Evolutionary conservation across 2,888 invertebrate species (phyloP), one percentile per base, ranked within the genome.

Genomic region (Halocaridina rubra): DNA sequence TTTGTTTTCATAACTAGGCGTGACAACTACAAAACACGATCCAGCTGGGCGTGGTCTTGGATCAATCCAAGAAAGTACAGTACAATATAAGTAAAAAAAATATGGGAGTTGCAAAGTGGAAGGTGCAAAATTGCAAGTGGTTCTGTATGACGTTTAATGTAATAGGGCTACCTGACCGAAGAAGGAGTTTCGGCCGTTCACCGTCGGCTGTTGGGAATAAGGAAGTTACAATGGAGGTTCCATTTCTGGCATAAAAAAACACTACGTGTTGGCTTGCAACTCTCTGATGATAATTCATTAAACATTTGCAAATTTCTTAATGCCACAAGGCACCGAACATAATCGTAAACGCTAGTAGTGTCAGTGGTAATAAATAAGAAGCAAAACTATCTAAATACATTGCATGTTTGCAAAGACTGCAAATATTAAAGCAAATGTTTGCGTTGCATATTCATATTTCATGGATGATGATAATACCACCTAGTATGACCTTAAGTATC

Each of bases 121-220:
- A 82, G 82, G 82, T 82, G 82, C 82, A 77, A 77, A 77, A 82
- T 82, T 82, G 77, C 82, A 82, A 82, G 82, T 82, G 77, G 82
- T 77, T 82, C n/a, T n/a, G n/a, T 53, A 77, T 76, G 82, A 82
- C 82, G 69, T 82, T n/a, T 78, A 82, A 82, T 69, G 71, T 77
- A 67, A 77, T 74, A 74, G 69, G 84, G 84, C 84, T 88, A 88
- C 88, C 88, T 88, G 88, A 77, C 88, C 88, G 88, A 88, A 88
- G 88, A 88, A 88, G 78, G 88, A 82, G 80, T 85, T 84, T 79
- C 85, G 85, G 80, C 87, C 87, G 80, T 87, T 85, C 72, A 87
- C 85, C 76, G 87, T 87, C 75, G 87, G 87, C 87, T 87, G 87
- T 85, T 79, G 85, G 71, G 82, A 80, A 84, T 84, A 84, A 81